These are phyloP conservation scores for Antechinus stuartii DNA, from an alignment of 2,113 vertebrate species.

Conservation along the genomic window DNA sequence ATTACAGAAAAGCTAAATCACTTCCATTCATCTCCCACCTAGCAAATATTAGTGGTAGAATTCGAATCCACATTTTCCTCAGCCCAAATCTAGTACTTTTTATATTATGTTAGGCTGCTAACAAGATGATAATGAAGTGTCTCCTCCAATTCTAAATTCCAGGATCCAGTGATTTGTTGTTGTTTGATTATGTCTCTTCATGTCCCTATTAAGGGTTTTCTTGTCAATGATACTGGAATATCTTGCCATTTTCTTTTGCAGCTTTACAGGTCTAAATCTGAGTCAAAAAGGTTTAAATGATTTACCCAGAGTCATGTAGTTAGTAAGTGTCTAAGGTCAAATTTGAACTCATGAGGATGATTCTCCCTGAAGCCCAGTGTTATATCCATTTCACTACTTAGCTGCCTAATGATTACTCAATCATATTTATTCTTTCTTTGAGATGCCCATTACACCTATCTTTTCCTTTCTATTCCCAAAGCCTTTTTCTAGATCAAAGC, in stretches of 20 bases:
- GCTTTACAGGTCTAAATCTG: neutral
- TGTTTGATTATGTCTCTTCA: neutral
- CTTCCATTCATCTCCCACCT: neutral
- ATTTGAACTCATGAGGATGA: neutral
- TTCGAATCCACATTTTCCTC: neutral
- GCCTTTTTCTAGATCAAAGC: too few relatives aligned
- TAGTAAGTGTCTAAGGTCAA: too few relatives aligned
- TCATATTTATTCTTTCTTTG: neutral
- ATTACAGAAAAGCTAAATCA: neutral
- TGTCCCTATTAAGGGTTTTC: neutral
- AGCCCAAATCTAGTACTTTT: neutral
- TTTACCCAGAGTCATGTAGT: too few relatives aligned
- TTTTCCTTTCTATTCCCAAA: neutral
- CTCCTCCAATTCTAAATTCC: neutral
- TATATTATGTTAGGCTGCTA: neutral
- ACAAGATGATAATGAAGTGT: neutral
- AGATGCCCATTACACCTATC: neutral
- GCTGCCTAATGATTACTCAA: neutral
- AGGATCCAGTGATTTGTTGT: neutral
- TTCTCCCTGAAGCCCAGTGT: neutral
- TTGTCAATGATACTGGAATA: neutral
- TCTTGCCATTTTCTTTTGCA: neutral
- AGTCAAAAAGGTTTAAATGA: neutral
- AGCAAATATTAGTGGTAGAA: neutral
- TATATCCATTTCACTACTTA: neutral